A percentile compares a stretch with the other conserved stretches of the same genome.
These are phyloP conservation scores for Plestiodon gilberti DNA, from an alignment of 2,113 vertebrate species.

Conservation along the genomic window DNA sequence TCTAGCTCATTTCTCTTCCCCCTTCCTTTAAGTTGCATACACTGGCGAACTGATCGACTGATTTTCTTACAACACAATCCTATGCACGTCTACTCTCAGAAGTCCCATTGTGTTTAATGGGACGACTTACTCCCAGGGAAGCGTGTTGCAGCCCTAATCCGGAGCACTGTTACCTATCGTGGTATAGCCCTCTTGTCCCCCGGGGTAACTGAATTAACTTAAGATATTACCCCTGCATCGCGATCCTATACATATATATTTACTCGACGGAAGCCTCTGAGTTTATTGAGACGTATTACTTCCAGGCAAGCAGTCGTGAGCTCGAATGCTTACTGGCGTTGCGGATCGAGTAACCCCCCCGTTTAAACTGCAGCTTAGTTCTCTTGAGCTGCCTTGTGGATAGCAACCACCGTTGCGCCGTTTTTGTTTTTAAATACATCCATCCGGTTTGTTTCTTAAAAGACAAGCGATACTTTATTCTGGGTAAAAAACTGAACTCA, in stretches of 20 bases:
- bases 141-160: too few species aligned
- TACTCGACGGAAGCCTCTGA: not conserved
- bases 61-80: too few species aligned
- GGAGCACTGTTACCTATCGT: not conserved
- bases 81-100: too few species aligned
- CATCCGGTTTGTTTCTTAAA: not conserved
- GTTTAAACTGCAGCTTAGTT: not conserved
- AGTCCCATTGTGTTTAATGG: too few species aligned
- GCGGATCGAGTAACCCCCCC: not conserved
- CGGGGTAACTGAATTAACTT: not conserved
- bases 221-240: not conserved
- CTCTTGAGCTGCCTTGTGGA: not conserved
- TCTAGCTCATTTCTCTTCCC: too few species aligned
- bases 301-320: not conserved
- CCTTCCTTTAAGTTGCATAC: not conserved
- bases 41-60: not conserved
- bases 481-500: not conserved
- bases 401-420: not conserved
- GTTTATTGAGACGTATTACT: not conserved
- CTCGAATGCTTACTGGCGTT: too few species aligned
- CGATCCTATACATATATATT: not conserved
- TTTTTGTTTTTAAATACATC: not conserved
- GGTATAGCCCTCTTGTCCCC: not conserved
- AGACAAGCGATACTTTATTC: too few species aligned
- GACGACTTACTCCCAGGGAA: too few species aligned